Base-by-base conservation (phyloP, 1,140 invertebrate species). In the Calephelis nemesis region DNA sequence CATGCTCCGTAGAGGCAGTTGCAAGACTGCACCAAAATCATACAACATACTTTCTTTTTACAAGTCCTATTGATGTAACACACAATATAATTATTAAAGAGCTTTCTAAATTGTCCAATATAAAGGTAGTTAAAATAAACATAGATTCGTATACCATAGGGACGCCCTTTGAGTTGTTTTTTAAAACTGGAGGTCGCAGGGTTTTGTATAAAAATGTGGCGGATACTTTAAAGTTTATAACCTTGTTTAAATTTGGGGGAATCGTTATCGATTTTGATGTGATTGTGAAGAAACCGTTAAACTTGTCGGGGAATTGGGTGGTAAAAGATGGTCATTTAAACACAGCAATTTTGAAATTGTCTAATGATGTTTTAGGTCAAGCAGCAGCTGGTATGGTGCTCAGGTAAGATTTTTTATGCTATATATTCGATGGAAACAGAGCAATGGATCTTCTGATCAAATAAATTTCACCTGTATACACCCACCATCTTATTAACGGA, bases 281-380 rank as follows among this genome's bases (percentile, higher is more conserved):
- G 10, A 60, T 60, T 40, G 58, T 60, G 11, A 60, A 30, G 10
- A 60, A 60, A 40, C 12, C 30, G 7, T 60, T 60, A 12, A 12
- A 60, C 39, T 12, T 30, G 5, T 6, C 5, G n/a, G 58, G 30
- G 4, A 60, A 60, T 39, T 60, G 58, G 58, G 30, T 60, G 39
- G 58, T 60, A 1, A 60, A 39, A 60, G 58, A 39, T 39, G 19
- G 1, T 39, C 19, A 60, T 0, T 60, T 60, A 39, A 60, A 10
- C 0, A 60, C 54, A 60, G 54, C 54, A 40, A 40, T 60, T 60
- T 40, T 60, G 54, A 60, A 60, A 60, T 39, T 60, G 39, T 60
- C 54, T 11, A 60, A 60, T 60, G 54, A 60, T 60, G 54, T 60
- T 60, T 60, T 60, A 60, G 54, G 54, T 60, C 54, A 30, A 11